Evolutionary conservation across 2,888 invertebrate species (phyloP).

Genomic region (Nomada flava): DNA sequence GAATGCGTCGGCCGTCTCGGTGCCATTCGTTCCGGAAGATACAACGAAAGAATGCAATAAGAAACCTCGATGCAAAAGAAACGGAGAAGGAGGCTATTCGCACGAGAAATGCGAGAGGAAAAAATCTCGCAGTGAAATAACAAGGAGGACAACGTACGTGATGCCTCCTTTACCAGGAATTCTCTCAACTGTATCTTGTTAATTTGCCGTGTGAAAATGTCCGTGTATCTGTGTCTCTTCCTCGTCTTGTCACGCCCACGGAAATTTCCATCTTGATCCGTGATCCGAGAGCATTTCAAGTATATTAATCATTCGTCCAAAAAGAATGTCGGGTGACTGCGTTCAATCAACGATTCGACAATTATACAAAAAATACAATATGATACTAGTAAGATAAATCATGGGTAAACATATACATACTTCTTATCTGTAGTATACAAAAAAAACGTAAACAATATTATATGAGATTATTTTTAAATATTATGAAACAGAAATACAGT

Average conservation of each 20-base stretch:
- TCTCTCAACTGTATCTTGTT: slow-evolving; percentile 35
- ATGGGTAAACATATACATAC: too few species aligned
- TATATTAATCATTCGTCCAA: background rate
- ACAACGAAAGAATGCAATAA: slow-evolving; percentile 37
- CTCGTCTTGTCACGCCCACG: background rate
- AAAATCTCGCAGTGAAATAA: slow-evolving; percentile 29
- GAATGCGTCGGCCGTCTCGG: background rate
- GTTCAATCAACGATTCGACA: background rate
- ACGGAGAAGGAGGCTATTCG: slow-evolving; percentile 17
- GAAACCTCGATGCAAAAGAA: slow-evolving; percentile 26
- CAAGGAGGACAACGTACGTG: slow-evolving; percentile 32
- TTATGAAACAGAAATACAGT: too few species aligned
- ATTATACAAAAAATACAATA: background rate
- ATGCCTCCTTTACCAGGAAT: slow-evolving; percentile 27
- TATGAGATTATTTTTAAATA: too few species aligned
- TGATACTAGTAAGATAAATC: too few species aligned
- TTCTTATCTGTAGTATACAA: too few species aligned
- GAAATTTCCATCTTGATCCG: slow-evolving; percentile 1
- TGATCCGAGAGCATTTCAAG: slow-evolving; percentile 12
- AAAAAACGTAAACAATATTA: too few species aligned
- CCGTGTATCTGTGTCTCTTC: background rate
- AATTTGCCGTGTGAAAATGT: slow-evolving; percentile 25
- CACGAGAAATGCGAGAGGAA: slow-evolving; percentile 32
- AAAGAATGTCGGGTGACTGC: background rate
- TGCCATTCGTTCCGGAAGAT: slow-evolving; percentile 28